Conservation (phyloP, 2,113 vertebrate genomes). For the Garra rufa region DNA sequence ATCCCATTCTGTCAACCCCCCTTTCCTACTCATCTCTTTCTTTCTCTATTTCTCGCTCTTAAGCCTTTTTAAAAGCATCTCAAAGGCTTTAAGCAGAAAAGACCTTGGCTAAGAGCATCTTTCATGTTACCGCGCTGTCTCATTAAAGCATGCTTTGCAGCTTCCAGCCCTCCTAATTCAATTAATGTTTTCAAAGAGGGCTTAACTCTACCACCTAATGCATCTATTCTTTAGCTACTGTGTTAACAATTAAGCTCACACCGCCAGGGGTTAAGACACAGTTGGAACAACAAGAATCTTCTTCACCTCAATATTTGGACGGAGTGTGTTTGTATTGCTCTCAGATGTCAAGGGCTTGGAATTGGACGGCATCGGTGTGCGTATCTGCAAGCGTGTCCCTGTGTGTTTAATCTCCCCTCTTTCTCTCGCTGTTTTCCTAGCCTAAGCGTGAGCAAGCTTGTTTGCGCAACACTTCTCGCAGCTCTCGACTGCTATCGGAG, state of each 20-base stretch:
- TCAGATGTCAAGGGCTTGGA: slow-evolving; percentile 39
- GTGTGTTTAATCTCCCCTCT: slow-evolving; percentile 39
- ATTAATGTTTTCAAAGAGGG: slow-evolving; percentile 57
- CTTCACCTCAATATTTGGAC: slow-evolving; percentile 26
- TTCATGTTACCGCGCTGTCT: slow-evolving; percentile 50
- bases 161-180: slow-evolving; percentile 57
- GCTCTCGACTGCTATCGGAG: slow-evolving; percentile 56
- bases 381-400: slow-evolving; percentile 24
- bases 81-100: slow-evolving; percentile 39
- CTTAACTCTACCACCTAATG: slow-evolving; percentile 39
- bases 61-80: slow-evolving; percentile 52
- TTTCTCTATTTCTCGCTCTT: background rate
- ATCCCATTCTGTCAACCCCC: background rate
- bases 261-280: slow-evolving; percentile 44
- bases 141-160: slow-evolving; percentile 51
- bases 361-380: slow-evolving; percentile 17
- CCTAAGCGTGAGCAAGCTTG: slow-evolving; percentile 7
- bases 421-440: slow-evolving; percentile 47
- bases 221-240: slow-evolving; percentile 30
- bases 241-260: slow-evolving; percentile 43
- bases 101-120: slow-evolving; percentile 51
- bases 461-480: slow-evolving; percentile 60
- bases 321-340: slow-evolving; percentile 49
- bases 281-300: slow-evolving; percentile 23
- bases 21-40: background rate